These are phyloP conservation scores for Poecilus cupreus DNA, from an alignment of 2,888 invertebrate species.

Conservation along the genomic window DNA sequence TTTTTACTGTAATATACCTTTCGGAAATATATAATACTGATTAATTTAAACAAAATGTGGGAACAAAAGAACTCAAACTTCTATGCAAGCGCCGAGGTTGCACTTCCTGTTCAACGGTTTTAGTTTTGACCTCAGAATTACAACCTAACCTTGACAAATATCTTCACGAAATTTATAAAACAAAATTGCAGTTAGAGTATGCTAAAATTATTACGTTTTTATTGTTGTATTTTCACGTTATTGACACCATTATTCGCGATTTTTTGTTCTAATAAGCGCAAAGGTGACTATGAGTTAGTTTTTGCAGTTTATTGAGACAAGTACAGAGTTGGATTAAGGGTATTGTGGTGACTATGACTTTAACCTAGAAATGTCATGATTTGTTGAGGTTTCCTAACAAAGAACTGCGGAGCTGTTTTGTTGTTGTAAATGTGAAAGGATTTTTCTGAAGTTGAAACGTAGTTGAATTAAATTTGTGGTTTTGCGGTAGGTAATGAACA, in stretches of 20 bases:
- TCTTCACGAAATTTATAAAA: slow-evolving; percentile 22
- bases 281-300: slow-evolving; percentile 17
- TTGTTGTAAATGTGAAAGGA: not conserved
- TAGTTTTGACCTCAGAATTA: not conserved
- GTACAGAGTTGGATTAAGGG: not conserved
- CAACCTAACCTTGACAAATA: not conserved
- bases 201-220: not conserved
- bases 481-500: not conserved
- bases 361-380: slow-evolving; percentile 3
- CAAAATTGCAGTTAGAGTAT: slow-evolving; percentile 1
- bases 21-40: no score
- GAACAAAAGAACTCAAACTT: no score
- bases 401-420: not conserved
- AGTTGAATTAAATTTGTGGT: not conserved
- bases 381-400: not conserved
- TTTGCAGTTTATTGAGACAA: not conserved
- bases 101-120: not conserved
- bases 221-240: slow-evolving; percentile 35
- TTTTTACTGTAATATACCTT: no score
- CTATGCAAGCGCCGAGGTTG: no score
- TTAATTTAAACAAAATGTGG: no score
- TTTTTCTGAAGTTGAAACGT: not conserved
- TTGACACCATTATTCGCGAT: slow-evolving; percentile 48
- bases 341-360: not conserved
- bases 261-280: slow-evolving; percentile 31